Evolutionary conservation across 2,888 invertebrate genomes (phyloP), one percentile per base, ranked within the genome.

Genomic region (Yponomeuta plumbellus): DNA sequence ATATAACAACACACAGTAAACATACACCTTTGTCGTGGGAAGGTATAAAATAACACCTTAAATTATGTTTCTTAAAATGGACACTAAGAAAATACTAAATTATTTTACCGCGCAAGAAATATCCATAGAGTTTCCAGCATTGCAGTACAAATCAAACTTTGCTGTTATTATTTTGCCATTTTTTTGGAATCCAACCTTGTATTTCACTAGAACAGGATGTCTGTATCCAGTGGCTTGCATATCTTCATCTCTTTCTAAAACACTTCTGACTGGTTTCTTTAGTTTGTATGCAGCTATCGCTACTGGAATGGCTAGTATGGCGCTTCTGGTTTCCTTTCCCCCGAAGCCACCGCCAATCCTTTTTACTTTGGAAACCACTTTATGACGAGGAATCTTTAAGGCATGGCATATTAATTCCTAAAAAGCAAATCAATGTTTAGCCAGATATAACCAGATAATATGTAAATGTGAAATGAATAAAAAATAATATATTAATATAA

Each of bases 321-420:
- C 74, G 4, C 92, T 84, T 71, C 95, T 92, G 0, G 95, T 94
- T 85, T 97, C 97, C 84, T 97, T 97, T 0, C 97, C 97, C 17
- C 97, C 97, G 80, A 97, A 97, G 62, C 96, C 97, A 44, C 97
- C 97, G 1, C 97, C 97, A 67, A 97, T 84, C 73, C 97, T 91
- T 81, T 96, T 96, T 0, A 95, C 95, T 81, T 93, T 93, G 40
- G 93, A 92, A 1, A 93, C 90, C 11, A 97, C 88, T 85, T 94
- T 94, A 77, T 94, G 94, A 68, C 92, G 93, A 0, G 94, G 94
- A 68, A 96, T 88, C 57, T 92, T 91, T 56, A 97, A 88, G 21
- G 93, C 90, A 71, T 92, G 84, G 3, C 95, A 92, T 0, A 93
- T 87, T n/a, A 93, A 81, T 72, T 87, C 90, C 93, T 96, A 92